A percentile compares a stretch with the other conserved stretches of the same genome.
Evolutionary conservation across 2,797 vertebrate species (phyloP).

Genomic region (Orientallactaga sibirica): DNA sequence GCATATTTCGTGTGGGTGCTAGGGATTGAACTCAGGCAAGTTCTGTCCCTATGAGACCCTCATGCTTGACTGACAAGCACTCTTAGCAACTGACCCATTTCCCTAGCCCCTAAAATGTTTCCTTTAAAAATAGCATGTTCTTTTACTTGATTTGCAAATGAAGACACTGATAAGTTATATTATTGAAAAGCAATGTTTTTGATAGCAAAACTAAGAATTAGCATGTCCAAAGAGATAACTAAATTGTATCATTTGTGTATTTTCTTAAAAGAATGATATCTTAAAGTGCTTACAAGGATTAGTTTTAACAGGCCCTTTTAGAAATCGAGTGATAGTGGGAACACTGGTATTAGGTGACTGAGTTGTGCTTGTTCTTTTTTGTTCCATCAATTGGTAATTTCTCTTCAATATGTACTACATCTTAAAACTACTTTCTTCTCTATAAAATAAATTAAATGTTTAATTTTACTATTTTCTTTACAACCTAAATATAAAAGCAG

Average conservation of each 20-base stretch:
- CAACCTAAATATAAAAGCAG: not conserved
- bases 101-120: not conserved
- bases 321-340: not conserved
- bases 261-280: not conserved
- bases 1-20: too few species aligned
- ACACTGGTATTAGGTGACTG: not conserved
- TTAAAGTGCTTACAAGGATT: not conserved
- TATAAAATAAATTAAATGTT: not conserved
- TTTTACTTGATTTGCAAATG: not conserved
- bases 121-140: not conserved
- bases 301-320: not conserved
- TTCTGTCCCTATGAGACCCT: too few species aligned
- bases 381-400: not conserved
- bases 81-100: too few species aligned
- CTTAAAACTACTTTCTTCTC: not conserved
- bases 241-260: not conserved
- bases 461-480: not conserved
- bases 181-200: slow-evolving; percentile 26
- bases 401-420: not conserved
- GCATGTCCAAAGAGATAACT: not conserved
- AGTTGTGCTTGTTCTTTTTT: not conserved
- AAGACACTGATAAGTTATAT: not conserved
- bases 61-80: too few species aligned
- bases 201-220: not conserved
- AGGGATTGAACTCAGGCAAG: too few species aligned